phyloP scores from a whole-genome alignment of 2,797 vertebrate species.

The Crenuchus spilurus region DNA sequence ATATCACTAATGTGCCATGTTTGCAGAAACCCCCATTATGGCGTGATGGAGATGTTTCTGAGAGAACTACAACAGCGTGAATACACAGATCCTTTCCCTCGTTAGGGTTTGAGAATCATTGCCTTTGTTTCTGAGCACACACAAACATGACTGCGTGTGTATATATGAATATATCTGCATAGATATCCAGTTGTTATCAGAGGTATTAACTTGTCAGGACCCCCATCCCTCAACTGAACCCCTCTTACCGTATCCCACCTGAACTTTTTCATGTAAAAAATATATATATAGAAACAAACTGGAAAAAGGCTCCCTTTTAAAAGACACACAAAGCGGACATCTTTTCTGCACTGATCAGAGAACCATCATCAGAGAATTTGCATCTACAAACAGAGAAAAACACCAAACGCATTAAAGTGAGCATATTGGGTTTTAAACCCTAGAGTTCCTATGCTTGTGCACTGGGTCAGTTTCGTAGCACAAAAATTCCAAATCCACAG shows the following conservation, averaged over 20 bases:
- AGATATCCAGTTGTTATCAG: slow-evolving; percentile 77
- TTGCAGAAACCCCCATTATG: slow-evolving; percentile 63
- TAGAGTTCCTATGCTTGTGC: background rate
- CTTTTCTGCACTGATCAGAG: background rate
- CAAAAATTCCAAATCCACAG: background rate
- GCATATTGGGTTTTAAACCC: background rate
- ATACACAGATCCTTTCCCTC: slow-evolving; percentile 29
- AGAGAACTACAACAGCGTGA: slow-evolving; percentile 31
- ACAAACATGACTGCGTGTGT: slow-evolving; percentile 36
- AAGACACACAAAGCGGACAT: background rate
- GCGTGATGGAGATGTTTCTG: slow-evolving; percentile 45
- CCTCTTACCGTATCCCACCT: background rate
- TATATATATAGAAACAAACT: background rate
- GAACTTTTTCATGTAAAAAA: slow-evolving; percentile 4
- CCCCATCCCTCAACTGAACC: slow-evolving; percentile 23
- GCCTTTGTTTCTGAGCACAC: slow-evolving; percentile 26
- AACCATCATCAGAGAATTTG: background rate
- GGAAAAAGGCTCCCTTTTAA: background rate
- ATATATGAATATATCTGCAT: slow-evolving; percentile 72
- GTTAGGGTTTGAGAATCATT: slow-evolving; percentile 37
- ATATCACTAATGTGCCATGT: slow-evolving; percentile 44
- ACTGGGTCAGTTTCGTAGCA: too few species aligned
- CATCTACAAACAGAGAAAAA: background rate
- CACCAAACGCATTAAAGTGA: background rate
- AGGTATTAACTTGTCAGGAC: slow-evolving; percentile 70